Base-by-base conservation (phyloP, 2,797 vertebrate genomes). In the Pipistrellus pipistrellus region DNA sequence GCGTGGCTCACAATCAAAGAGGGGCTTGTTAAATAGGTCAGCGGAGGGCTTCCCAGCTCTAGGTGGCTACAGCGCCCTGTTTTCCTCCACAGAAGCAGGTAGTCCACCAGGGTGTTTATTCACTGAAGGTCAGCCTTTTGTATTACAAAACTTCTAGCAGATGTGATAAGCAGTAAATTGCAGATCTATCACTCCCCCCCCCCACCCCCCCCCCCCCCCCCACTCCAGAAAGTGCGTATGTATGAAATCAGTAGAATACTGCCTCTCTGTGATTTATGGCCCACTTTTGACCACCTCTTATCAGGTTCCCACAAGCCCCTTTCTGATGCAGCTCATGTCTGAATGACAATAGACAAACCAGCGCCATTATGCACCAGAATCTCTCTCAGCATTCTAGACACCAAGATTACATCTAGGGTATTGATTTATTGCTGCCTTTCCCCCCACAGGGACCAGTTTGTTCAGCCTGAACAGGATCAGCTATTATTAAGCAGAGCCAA, bases 301-400 rank as follows among this genome's bases (percentile, higher is more conserved):
- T 99, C 99, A 99, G 99, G 98, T 99, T 99, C 99, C 98, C 98
- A 99, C 99, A 99, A 98, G 98, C 98, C 98, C 97, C 98, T 99
- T 99, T 98, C 98, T 98, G 98, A 99, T 98, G 98, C 99, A 98
- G 99, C 98, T 98, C 98, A 97, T 98, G 98, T 99, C 99, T 99
- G 99, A 99, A 99, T 99, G 99, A 99, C 99, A 99, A 99, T 99
- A 98, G 99, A 99, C 98, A 99, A 95, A 99, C 99, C 98, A 98
- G 98, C 98, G 98, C 98, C 99, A 99, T 99, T 99, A 99, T 99
- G 98, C 98, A 98, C 98, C 95, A 98, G 98, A 99, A 99, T 99
- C 98, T 99, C 98, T 98, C 98, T 98, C 98, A 98, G 98, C 98
- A 98, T 99, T 99, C 99, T 99, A 99, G 99, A 99, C 98, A 99